phyloP scores from a whole-genome alignment of 2,113 vertebrate species.

The Colius striatus region DNA sequence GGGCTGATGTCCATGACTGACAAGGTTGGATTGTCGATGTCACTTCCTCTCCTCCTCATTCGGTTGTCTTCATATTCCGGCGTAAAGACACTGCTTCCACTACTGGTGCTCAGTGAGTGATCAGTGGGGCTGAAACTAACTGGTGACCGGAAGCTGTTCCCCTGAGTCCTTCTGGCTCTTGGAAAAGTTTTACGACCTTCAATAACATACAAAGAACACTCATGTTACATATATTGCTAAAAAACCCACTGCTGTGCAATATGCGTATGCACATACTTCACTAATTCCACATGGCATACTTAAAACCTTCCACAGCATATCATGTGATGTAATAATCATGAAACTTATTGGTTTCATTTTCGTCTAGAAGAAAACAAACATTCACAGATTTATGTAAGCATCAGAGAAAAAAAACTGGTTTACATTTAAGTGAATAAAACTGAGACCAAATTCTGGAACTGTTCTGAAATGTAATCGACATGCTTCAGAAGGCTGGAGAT shows the following conservation, averaged over 20 bases:
- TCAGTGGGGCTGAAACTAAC: conserved; percentile 96
- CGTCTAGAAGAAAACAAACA: not conserved
- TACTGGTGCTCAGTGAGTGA: conserved; percentile 94
- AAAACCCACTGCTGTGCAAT: not conserved
- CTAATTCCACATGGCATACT: not conserved
- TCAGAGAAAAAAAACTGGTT: not conserved
- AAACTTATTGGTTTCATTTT: not conserved
- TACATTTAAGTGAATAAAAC: not conserved
- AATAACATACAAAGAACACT: not conserved
- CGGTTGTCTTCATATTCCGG: conserved; percentile 91
- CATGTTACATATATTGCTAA: not conserved
- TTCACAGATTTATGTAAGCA: not conserved
- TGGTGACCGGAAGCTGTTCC: conserved; percentile 90
- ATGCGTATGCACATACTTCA: not conserved
- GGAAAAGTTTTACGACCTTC: conserved; percentile 97
- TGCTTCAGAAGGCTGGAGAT: not conserved
- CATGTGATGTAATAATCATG: not conserved
- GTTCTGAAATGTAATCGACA: not conserved
- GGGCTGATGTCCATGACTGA: conserved; percentile 98
- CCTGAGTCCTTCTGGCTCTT: conserved; percentile 92
- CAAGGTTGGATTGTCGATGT: conserved; percentile 92
- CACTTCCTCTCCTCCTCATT: conserved; percentile 87
- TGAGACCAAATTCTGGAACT: not conserved
- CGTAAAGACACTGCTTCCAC: conserved; percentile 94
- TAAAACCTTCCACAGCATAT: rapidly evolving